Evolutionary conservation across 2,888 invertebrate species (phyloP).

Genomic region (Acrobasis suavella): DNA sequence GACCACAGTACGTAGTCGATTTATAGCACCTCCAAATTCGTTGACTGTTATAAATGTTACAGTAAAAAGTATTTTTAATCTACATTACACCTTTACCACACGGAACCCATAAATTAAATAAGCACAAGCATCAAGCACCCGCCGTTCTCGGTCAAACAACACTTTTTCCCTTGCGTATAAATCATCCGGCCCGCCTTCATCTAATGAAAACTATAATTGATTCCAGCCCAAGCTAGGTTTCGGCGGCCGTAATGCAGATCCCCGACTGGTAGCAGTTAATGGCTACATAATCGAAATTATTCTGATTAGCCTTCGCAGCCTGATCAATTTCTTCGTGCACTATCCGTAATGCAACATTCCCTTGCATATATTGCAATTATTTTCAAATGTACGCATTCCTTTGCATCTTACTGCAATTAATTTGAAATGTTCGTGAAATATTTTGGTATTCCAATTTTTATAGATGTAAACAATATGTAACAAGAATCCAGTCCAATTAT

Average conservation of each 20-base stretch:
- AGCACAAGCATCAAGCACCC: constrained; percentile 5
- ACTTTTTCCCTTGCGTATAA: constrained; percentile 41
- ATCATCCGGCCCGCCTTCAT: constrained; percentile 53
- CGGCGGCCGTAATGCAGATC: constrained; percentile 15
- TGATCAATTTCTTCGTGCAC: constrained; percentile 6
- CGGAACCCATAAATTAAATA: not conserved
- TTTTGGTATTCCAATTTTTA: too few species aligned
- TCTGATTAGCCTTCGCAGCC: constrained; percentile 7
- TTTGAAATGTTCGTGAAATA: too few species aligned
- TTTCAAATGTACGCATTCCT: too few species aligned
- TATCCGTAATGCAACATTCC: constrained; percentile 41
- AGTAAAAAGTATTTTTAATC: too few species aligned
- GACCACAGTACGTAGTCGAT: too few species aligned
- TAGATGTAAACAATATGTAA: too few species aligned
- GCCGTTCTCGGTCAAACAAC: not conserved
- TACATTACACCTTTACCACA: too few species aligned
- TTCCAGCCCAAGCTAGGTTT: constrained; percentile 21
- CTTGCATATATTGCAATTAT: too few species aligned
- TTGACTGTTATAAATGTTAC: too few species aligned
- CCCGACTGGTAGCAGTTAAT: constrained; percentile 18
- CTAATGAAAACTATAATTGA: constrained; percentile 62
- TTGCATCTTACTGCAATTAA: too few species aligned
- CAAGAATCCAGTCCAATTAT: too few species aligned
- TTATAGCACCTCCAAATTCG: too few species aligned
- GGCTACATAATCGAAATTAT: constrained; percentile 19